Evolutionary conservation across 2,888 invertebrate species (phyloP), one percentile per base, ranked within the genome.

Genomic region (Rosalia funebris): DNA sequence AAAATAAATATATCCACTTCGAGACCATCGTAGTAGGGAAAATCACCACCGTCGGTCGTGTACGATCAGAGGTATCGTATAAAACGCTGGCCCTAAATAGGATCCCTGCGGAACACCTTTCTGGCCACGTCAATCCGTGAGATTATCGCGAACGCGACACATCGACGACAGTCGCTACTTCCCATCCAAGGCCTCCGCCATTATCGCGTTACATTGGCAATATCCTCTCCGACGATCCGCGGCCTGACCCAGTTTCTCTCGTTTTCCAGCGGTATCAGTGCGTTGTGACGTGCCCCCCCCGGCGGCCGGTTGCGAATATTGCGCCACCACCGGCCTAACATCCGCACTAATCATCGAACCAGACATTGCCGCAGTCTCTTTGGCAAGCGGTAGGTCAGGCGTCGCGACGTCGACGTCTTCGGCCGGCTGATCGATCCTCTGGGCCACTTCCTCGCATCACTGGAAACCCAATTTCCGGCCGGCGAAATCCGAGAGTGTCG

Each of bases 301-400:
- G 44, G 12, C 12, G 17, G 20, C 50, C 36, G 58, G 31, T 44
- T 53, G 62, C 61, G 60, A 62, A 60, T 56, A 61, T 61, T 46
- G 60, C 67, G 63, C 63, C 60, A 57, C 62, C 62, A 42, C 31
- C 54, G 42, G 59, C 50, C 57, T 42, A 32, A 53, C 37, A 50
- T 42, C 53, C 48, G 60, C 65, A 58, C 60, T 62, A 62, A 14
- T 57, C 63, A 67, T 63, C 55, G 63, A 63, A 60, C 59, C 48
- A 57, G 57, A 56, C 59, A 60, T 62, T 67, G 66, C 72, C 66
- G 71, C 74, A 71, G 65, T 66, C 55, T 66, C 17, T 64, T 69
- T 71, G 65, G 71, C 68, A 66, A 66, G 59, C 64, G 65, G 65
- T 71, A 70, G 69, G 74, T 71, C 74, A 71, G 73, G 73, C 74